Evolutionary conservation across 2,797 vertebrate genomes (phyloP).

Genomic region (Astyanax mexicanus): DNA sequence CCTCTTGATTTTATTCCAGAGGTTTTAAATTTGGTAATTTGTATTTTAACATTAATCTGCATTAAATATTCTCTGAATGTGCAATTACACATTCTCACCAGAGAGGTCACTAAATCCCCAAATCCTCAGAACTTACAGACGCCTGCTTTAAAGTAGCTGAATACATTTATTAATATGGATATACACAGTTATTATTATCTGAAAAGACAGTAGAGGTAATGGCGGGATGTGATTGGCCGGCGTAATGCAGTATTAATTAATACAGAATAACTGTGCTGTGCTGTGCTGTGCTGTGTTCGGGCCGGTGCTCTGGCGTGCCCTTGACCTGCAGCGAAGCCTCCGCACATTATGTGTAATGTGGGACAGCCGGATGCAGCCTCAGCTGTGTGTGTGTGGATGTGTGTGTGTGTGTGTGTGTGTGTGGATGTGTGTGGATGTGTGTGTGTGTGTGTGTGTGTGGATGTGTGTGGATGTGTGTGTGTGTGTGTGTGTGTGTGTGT

Average conservation of each 20-base stretch:
- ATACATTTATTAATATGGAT: too few species aligned
- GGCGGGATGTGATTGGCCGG: constrained; percentile 36
- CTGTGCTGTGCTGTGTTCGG: constrained; percentile 24
- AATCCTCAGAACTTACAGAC: too few species aligned
- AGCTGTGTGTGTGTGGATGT: constrained; percentile 9
- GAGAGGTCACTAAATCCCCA: too few species aligned
- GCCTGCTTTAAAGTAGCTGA: too few species aligned
- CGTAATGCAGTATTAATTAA: constrained; percentile 49
- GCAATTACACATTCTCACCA: too few species aligned
- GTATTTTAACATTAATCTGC: too few species aligned
- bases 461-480: constrained; percentile 13
- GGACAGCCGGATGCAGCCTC: background rate
- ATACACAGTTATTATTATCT: too few species aligned
- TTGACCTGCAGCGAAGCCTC: constrained; percentile 41
- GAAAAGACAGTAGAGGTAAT: constrained; percentile 23
- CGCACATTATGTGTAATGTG: constrained; percentile 31
- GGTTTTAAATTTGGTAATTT: too few species aligned
- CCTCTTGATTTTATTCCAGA: too few species aligned
- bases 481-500: constrained; percentile 1
- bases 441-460: constrained; percentile 1
- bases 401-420: constrained; percentile 4
- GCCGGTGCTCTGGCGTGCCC: constrained; percentile 19
- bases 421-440: constrained; percentile 3
- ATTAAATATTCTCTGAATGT: too few species aligned
- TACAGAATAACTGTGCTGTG: constrained; percentile 51